Base-by-base conservation (phyloP, 2,113 vertebrate species). In the Mormyrus lacerda region DNA sequence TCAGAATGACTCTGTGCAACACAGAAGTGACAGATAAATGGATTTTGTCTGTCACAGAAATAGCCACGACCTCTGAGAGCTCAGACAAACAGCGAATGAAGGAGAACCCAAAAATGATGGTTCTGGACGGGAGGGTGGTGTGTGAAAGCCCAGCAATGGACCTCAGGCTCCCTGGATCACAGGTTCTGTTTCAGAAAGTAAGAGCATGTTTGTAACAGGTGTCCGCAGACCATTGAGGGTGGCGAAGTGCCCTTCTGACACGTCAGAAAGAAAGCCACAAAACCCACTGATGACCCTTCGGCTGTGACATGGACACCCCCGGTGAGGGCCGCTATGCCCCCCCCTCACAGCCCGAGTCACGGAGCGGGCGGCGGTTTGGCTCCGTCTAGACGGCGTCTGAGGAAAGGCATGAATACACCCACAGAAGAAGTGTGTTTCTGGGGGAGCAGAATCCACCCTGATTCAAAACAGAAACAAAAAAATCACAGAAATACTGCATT, bases 381-480 rank as follows among this genome's bases (percentile, higher is more conserved):
- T 94, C 92, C 92, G 97, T 98, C 97, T 98, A 98, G 97, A 98
- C 97, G 96, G 94, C 96, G 97, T 98, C 97, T 98, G 96, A 96
- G 94, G 95, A 94, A 96, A 96, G 96, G 95, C 95, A 94, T 92
- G 76, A 90, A 92, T 92, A 94, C 89, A 90, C 93, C 92, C 93
- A 94, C 91, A 89, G 92, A 90, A 89, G 51, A 24, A 90, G 91
- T 87, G 85, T n/a, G 50, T 24, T 31, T 19, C 2, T 6, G 31
- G 3, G 35, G 24, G 53, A 21, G 31, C 9, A 50, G 31, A 9
- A 24, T 84, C 82, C 44, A 84, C 61, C 51, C 53, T 35, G 88
- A 89, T 89, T 85, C 84, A 89, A 85, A 85, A 48, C 89, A 65
- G 88, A 85, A 47, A 39, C 53, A 85, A 84, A 89, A 58, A 89